Conservation (phyloP, 2,888 invertebrate species). For the Nomada fabriciana region DNA sequence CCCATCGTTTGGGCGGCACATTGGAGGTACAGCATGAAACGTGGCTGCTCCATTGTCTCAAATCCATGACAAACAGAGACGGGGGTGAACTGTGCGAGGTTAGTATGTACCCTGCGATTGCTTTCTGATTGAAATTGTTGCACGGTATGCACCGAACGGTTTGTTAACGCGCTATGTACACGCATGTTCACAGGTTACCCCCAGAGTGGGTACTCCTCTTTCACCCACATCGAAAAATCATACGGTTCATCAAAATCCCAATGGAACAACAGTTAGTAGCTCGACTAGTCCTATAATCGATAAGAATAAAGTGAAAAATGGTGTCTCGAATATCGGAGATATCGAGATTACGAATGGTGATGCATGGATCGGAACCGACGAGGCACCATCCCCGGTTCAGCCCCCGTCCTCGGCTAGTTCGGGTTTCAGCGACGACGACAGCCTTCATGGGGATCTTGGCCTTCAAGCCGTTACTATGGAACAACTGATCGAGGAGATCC, state of each 20-base stretch:
- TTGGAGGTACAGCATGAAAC: constrained; percentile 94
- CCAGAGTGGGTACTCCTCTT: constrained; percentile 81
- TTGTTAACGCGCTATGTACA: not conserved
- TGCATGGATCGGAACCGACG: constrained; percentile 84
- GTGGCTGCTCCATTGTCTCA: constrained; percentile 92
- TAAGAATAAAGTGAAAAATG: constrained; percentile 79
- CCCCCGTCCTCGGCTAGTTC: constrained; percentile 91
- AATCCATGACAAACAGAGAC: constrained; percentile 93
- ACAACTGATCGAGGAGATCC: constrained; percentile 91
- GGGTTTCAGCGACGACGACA: constrained; percentile 96
- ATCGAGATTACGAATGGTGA: constrained; percentile 85
- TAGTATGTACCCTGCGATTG: constrained; percentile 19
- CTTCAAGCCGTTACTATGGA: constrained; percentile 89
- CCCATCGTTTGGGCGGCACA: constrained; percentile 94
- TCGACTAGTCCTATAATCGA: constrained; percentile 83
- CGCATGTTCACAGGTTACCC: constrained; percentile 75
- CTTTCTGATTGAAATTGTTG: too few species aligned
- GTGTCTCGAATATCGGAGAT: constrained; percentile 82
- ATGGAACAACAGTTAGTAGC: constrained; percentile 74
- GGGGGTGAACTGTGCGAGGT: constrained; percentile 85
- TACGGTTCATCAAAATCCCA: constrained; percentile 70
- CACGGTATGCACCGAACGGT: not conserved
- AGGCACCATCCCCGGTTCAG: constrained; percentile 86
- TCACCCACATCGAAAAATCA: constrained; percentile 78
- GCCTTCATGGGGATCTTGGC: constrained; percentile 88